A percentile compares a stretch with the other conserved stretches of the same genome.
These are phyloP conservation scores for Stenolophus ochropezus DNA, from an alignment of 2,888 invertebrate species.

Conservation along the genomic window DNA sequence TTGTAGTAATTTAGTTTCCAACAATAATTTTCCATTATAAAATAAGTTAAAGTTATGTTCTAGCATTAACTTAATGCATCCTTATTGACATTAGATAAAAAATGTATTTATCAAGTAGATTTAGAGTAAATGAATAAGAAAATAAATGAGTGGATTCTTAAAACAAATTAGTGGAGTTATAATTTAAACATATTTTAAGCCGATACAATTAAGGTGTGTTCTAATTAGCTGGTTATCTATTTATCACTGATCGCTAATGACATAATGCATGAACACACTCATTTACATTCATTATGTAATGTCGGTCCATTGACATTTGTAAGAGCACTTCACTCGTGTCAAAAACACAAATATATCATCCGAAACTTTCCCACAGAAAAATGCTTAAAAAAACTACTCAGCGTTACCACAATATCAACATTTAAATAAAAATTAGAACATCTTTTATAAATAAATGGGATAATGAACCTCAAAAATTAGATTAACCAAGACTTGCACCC, in stretches of 20 bases:
- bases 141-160: slow-evolving; percentile 46
- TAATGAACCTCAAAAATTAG: too few species aligned
- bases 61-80: slow-evolving; percentile 18
- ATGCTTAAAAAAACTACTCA: too few species aligned
- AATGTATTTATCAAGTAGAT: slow-evolving; percentile 34
- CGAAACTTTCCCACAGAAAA: background rate
- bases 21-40: slow-evolving; percentile 4
- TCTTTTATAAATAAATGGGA: background rate
- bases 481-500: too few species aligned
- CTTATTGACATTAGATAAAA: slow-evolving; percentile 14
- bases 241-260: slow-evolving; percentile 49
- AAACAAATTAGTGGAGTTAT: slow-evolving; percentile 49
- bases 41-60: background rate
- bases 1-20: slow-evolving; percentile 5
- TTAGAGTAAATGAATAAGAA: slow-evolving; percentile 23
- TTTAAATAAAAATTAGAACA: too few species aligned
- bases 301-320: slow-evolving; percentile 30
- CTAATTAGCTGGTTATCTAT: slow-evolving; percentile 53
- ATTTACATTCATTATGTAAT: slow-evolving; percentile 50
- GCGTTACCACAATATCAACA: too few species aligned
- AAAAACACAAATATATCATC: slow-evolving; percentile 20
- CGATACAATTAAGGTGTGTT: slow-evolving; percentile 44
- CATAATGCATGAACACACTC: slow-evolving; percentile 40
- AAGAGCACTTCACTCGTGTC: slow-evolving; percentile 2
- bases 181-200: slow-evolving; percentile 47